phyloP scores from a whole-genome alignment of 2,113 vertebrate genomes.

The Tichodroma muraria region DNA sequence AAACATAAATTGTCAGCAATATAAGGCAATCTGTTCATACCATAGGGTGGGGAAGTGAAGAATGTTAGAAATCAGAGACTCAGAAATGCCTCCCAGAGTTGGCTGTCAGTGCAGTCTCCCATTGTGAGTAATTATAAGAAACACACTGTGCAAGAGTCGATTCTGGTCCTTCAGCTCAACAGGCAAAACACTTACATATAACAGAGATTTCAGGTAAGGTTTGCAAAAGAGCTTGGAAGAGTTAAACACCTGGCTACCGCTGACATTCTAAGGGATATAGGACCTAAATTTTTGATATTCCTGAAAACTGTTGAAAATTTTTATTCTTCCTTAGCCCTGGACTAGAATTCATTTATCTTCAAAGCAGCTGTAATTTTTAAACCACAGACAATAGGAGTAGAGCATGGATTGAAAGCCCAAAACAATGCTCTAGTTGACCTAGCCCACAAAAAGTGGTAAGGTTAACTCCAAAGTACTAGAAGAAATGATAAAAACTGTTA shows the following conservation, averaged over 20 bases:
- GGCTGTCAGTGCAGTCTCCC: not conserved
- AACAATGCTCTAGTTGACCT: not conserved
- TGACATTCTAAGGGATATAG: not conserved
- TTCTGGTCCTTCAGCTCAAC: constrained; percentile 10
- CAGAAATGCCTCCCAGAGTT: constrained; percentile 9
- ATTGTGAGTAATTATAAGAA: constrained; percentile 41
- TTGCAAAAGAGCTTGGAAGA: not conserved
- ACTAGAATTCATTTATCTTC: not conserved
- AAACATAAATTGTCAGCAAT: constrained; percentile 37
- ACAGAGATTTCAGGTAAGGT: not conserved
- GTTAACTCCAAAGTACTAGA: not conserved
- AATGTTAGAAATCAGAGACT: not conserved
- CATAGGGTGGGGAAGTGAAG: not conserved
- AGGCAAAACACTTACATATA: not conserved
- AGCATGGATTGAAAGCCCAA: not conserved
- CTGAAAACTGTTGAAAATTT: not conserved
- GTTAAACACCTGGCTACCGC: not conserved
- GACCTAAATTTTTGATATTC: not conserved
- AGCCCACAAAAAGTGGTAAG: not conserved
- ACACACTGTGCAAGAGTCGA: not conserved
- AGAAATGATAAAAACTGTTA: not conserved
- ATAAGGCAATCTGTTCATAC: constrained; percentile 24
- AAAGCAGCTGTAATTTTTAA: not conserved
- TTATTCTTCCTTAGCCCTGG: not conserved
- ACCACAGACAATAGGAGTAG: not conserved